phyloP scores from a whole-genome alignment of 2,888 invertebrate genomes.

The Brenthis daphne region DNA sequence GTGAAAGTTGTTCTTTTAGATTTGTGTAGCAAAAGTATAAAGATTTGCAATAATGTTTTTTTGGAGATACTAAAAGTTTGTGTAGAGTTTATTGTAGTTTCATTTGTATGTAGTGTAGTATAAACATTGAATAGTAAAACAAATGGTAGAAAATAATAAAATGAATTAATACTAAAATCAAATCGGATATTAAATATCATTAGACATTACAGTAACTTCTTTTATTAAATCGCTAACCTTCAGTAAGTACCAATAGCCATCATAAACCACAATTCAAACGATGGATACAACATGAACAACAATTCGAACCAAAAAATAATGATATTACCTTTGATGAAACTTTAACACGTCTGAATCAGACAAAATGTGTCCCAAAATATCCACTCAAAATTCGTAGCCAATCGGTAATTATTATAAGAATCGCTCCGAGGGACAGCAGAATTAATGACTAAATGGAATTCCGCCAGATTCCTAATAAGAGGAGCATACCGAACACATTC shows the following conservation, averaged over 20 bases:
- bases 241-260: no score
- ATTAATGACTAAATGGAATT: constrained; percentile 39
- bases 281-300: no score
- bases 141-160: no score
- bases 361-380: constrained; percentile 23
- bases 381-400: constrained; percentile 35
- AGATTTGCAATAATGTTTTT: neutral
- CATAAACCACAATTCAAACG: no score
- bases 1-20: neutral
- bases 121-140: no score
- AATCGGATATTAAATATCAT: no score
- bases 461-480: constrained; percentile 44
- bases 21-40: neutral
- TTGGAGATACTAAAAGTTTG: no score
- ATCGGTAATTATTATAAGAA: constrained; percentile 40
- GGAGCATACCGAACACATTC: constrained; percentile 39
- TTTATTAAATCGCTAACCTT: no score
- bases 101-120: no score
- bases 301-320: neutral
- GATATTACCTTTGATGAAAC: neutral
- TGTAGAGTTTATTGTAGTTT: no score
- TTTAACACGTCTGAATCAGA: neutral
- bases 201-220: no score
- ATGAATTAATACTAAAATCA: no score
- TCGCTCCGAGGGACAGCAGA: constrained; percentile 38